Evolutionary conservation across 2,888 invertebrate genomes (phyloP).

Genomic region (Polydrusus pterygomalis): DNA sequence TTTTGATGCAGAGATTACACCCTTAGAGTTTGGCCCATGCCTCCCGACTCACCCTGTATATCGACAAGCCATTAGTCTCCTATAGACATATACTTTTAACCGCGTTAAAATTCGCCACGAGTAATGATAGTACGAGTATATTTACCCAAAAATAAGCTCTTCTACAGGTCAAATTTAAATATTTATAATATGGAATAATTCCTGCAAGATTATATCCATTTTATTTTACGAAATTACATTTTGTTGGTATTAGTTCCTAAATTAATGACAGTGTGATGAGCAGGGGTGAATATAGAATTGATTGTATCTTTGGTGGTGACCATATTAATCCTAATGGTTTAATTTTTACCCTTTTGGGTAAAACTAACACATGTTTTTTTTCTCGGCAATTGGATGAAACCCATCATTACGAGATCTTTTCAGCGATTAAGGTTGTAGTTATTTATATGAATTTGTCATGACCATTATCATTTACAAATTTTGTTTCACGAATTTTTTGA

Average conservation of each 20-base stretch:
- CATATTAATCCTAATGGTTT: conserved; percentile 58
- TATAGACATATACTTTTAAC: too few species aligned
- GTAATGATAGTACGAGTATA: too few species aligned
- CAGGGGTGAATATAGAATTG: conserved; percentile 23
- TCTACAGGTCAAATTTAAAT: too few species aligned
- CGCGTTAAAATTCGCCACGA: too few species aligned
- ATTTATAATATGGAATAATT: too few species aligned
- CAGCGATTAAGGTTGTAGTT: conserved; percentile 34
- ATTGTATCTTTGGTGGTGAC: conserved; percentile 31
- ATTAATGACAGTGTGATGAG: conserved; percentile 10
- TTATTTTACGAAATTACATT: neutral
- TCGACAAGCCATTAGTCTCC: too few species aligned
- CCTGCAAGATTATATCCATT: too few species aligned
- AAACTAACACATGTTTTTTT: conserved; percentile 55
- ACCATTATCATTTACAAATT: conserved; percentile 44
- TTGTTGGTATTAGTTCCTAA: neutral
- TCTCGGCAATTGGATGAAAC: conserved; percentile 59
- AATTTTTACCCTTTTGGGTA: conserved; percentile 56
- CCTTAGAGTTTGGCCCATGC: too few species aligned
- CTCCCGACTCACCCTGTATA: too few species aligned
- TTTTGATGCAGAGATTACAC: too few species aligned
- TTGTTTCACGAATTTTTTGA: conserved; percentile 27
- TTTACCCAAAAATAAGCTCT: too few species aligned
- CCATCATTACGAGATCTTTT: conserved; percentile 55
- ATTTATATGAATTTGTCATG: conserved; percentile 44